Evolutionary conservation across 2,888 invertebrate species (phyloP).

Genomic region (Gryllus longicercus): DNA sequence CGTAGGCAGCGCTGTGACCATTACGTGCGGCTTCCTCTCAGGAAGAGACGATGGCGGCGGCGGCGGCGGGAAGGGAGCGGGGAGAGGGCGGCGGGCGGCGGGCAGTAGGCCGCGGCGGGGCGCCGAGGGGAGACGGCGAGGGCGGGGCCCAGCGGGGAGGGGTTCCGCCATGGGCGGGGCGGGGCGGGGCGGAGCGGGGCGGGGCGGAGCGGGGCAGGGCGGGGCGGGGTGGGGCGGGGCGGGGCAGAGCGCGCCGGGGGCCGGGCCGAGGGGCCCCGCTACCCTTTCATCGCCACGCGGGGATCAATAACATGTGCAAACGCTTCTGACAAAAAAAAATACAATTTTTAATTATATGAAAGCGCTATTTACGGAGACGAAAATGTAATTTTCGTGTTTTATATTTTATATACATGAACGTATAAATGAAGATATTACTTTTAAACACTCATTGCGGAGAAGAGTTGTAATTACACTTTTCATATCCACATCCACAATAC

Average conservation of each 20-base stretch:
- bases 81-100: background rate
- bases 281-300: conserved; percentile 2
- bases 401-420: background rate
- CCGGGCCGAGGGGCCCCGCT: background rate
- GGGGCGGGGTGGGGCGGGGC: too few species aligned
- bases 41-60: background rate
- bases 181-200: too few species aligned
- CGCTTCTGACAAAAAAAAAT: conserved; percentile 8
- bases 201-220: too few species aligned
- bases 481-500: background rate
- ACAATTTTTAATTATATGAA: background rate
- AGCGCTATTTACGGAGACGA: conserved; percentile 17
- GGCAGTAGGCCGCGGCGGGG: background rate
- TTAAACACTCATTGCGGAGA: background rate
- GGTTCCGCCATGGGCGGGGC: background rate
- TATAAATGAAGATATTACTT: conserved; percentile 3
- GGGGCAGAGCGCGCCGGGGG: background rate
- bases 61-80: background rate
- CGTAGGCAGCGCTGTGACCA: background rate
- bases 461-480: conserved; percentile 17
- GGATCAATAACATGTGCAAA: background rate
- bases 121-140: background rate
- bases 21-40: background rate
- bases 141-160: background rate
- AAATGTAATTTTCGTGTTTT: conserved; percentile 17